Base-by-base conservation (phyloP, 2,113 vertebrate genomes). In the Perccottus glenii region DNA sequence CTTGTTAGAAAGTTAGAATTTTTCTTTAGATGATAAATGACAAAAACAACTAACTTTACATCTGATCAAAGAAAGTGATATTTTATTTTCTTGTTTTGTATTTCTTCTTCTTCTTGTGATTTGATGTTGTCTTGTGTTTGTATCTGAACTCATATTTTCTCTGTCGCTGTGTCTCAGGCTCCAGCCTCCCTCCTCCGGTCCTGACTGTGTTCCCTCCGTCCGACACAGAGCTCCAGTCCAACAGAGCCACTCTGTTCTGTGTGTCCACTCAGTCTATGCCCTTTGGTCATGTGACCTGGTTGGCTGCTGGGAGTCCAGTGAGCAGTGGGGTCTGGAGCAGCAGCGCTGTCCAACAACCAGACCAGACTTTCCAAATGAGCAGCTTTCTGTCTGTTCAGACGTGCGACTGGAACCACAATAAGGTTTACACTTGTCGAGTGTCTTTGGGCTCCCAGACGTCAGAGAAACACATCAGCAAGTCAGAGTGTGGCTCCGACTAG, bases 221-320 rank as follows among this genome's bases (percentile, higher is more conserved):
- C 33, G 11, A n/a, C 52, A 55, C 52, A 14, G 6, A 55, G 52
- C 52, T 55, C 12, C 33, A 55, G 52, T 55, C 52, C 33, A n/a
- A 32, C 52, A 55, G 52, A n/a, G 52, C 12, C 52, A n/a, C 52
- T 55, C 52, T 55, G 52, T 32, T 55, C 11, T 53, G 51, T 53
- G 51, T 53, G 32, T 53, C 51, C 11, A 32, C 3, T 55, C 52
- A 55, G 52, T 11, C 11, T 6, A 32, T 11, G 52, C 6, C 52
- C 14, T 55, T 55, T 55, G 52, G 12, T 55, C 33, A 55, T 12
- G 52, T 38, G 7, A 14, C 11, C 52, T 55, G 52, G 52, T 55
- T 55, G 52, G 52, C 33, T 55, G 52, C 35, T 55, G 52, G 52
- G 52, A 36, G 32, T 36, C 52, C 35, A 36, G 52, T 55, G 52